phyloP scores from a whole-genome alignment of 2,797 vertebrate species.

The Tolypeutes matacus region DNA sequence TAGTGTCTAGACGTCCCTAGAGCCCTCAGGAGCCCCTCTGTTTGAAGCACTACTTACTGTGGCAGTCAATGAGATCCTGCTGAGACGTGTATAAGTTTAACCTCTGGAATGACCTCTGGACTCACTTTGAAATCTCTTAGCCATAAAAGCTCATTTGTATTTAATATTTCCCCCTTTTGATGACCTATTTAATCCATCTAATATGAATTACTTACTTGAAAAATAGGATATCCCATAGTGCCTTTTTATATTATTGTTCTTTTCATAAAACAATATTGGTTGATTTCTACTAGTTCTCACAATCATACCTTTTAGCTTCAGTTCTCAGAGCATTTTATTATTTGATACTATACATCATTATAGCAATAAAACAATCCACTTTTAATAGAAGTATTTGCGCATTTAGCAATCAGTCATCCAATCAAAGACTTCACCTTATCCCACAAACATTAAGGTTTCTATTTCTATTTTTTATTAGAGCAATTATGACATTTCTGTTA shows the following conservation, averaged over 20 bases:
- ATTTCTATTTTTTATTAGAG: background rate
- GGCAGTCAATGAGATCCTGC: too few relatives aligned
- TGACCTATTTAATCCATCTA: background rate
- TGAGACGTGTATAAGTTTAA: too few relatives aligned
- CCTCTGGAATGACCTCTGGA: too few relatives aligned
- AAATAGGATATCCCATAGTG: background rate
- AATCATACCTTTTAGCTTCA: background rate
- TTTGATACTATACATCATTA: background rate
- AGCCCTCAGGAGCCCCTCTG: too few relatives aligned
- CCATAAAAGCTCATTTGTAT: too few relatives aligned
- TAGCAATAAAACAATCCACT: background rate
- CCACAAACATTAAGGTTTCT: background rate
- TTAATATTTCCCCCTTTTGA: too few relatives aligned
- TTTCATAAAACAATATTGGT: background rate
- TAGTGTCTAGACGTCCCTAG: too few relatives aligned
- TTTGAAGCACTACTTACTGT: too few relatives aligned
- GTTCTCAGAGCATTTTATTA: background rate
- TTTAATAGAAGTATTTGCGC: background rate
- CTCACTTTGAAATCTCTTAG: too few relatives aligned
- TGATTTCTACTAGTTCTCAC: background rate
- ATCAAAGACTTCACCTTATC: background rate
- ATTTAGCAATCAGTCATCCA: background rate
- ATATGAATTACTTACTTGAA: background rate
- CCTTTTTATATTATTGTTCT: background rate
- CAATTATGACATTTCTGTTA: background rate